phyloP scores from a whole-genome alignment of 2,113 vertebrate genomes.

The Hyperoodon ampullatus region DNA sequence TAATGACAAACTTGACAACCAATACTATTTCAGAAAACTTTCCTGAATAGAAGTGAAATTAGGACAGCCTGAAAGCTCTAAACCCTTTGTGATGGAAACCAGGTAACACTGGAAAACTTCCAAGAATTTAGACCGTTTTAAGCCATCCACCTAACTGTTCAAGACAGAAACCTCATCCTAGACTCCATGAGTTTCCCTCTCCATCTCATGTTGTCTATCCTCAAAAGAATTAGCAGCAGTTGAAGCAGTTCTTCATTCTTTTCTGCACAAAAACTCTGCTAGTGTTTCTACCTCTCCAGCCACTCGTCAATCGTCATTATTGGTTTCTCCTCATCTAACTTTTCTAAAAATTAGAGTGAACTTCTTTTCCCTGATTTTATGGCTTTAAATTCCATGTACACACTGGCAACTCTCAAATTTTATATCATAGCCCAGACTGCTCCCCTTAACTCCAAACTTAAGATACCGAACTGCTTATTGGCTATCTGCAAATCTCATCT shows the following conservation, averaged over 20 bases:
- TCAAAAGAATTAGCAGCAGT: background rate
- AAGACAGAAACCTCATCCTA: background rate
- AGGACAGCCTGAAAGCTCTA: background rate
- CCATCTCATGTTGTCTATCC: background rate
- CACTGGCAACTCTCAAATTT: background rate
- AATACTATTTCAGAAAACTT: slow-evolving; percentile 29
- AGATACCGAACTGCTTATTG: background rate
- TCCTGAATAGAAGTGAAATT: background rate
- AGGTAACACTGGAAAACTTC: background rate
- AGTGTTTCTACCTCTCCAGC: background rate
- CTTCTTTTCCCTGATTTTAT: background rate
- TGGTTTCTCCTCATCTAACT: background rate
- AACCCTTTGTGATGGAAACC: background rate
- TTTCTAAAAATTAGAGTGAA: background rate
- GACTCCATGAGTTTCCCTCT: background rate
- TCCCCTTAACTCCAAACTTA: slow-evolving; percentile 1
- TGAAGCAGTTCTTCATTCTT: slow-evolving; percentile 16
- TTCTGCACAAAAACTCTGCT: background rate
- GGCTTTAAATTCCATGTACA: background rate
- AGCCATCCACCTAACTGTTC: background rate
- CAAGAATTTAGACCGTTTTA: background rate
- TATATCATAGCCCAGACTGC: background rate
- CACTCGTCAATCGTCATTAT: background rate
- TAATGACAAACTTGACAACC: background rate
- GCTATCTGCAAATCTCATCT: background rate